Evolutionary conservation across 37 sponge, comb jelly and placozoan species (phyloP).

Genomic region (Bolinopsis microptera): DNA sequence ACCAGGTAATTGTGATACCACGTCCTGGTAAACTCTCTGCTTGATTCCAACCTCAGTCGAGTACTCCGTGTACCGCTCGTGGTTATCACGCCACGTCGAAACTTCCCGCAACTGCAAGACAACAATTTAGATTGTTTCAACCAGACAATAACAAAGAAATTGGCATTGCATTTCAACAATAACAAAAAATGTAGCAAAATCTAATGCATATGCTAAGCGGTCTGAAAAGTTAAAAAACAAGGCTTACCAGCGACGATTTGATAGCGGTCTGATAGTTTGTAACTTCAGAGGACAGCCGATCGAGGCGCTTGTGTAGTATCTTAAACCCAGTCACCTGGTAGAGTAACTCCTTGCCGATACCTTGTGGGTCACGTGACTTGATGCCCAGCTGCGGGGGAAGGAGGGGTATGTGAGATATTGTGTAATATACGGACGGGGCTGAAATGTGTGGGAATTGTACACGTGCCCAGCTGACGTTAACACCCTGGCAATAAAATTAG

Average conservation of each 20-base stretch:
- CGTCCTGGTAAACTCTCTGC: not conserved
- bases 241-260: constrained; percentile 42
- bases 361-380: constrained; percentile 11
- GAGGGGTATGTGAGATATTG: not conserved
- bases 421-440: not conserved
- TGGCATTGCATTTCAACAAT: constrained; percentile 21
- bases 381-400: constrained; percentile 35
- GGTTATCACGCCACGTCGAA: constrained; percentile 1
- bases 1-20: not conserved
- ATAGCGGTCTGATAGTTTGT: constrained; percentile 20
- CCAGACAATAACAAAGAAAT: not conserved
- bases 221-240: not conserved
- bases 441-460: not conserved
- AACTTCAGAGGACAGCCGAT: not conserved
- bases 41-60: not conserved
- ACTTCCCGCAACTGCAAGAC: not conserved
- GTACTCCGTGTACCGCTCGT: not conserved
- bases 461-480: not conserved
- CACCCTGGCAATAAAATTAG: not conserved
- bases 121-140: not conserved
- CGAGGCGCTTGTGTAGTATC: constrained; percentile 23
- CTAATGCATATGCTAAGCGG: not conserved
- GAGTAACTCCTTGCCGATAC: constrained; percentile 58
- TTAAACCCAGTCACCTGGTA: constrained; percentile 10
- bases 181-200: not conserved